Conservation (phyloP, 2,113 vertebrate species). For the Mormoops blainvillei region DNA sequence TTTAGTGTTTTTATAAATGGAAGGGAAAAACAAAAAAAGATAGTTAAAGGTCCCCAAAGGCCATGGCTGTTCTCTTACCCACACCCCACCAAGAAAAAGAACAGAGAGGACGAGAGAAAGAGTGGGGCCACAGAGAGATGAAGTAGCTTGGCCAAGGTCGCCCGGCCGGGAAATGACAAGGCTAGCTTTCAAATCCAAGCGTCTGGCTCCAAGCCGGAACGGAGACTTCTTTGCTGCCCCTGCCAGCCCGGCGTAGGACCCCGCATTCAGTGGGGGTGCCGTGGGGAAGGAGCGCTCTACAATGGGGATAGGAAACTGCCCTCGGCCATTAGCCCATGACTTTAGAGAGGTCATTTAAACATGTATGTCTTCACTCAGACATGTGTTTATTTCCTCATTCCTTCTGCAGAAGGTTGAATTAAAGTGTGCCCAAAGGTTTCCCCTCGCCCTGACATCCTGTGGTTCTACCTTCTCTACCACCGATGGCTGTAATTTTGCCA, state of each 20-base stretch:
- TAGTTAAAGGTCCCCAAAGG: neutral
- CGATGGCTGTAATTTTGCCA: neutral
- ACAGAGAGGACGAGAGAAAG: neutral
- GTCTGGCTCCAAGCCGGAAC: neutral
- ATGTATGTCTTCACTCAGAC: neutral
- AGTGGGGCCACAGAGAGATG: neutral
- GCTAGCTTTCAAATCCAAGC: neutral
- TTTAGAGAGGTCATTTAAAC: neutral
- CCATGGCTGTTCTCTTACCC: neutral
- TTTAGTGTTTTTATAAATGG: neutral
- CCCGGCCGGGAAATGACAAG: neutral
- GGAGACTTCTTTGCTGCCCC: neutral
- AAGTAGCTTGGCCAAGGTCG: neutral
- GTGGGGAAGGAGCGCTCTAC: neutral
- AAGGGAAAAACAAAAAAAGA: neutral
- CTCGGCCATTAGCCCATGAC: neutral
- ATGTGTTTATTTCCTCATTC: neutral
- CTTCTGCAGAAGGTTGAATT: neutral
- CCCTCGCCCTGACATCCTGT: neutral
- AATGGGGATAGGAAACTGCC: neutral
- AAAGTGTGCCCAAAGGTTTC: neutral
- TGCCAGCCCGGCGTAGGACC: neutral
- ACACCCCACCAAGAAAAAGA: neutral
- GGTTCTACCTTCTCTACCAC: neutral
- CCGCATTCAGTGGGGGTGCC: neutral